A percentile compares a stretch with the other conserved stretches of the same genome.
Conservation (phyloP, 2,888 invertebrate genomes). For the Eupeodes luniger region DNA sequence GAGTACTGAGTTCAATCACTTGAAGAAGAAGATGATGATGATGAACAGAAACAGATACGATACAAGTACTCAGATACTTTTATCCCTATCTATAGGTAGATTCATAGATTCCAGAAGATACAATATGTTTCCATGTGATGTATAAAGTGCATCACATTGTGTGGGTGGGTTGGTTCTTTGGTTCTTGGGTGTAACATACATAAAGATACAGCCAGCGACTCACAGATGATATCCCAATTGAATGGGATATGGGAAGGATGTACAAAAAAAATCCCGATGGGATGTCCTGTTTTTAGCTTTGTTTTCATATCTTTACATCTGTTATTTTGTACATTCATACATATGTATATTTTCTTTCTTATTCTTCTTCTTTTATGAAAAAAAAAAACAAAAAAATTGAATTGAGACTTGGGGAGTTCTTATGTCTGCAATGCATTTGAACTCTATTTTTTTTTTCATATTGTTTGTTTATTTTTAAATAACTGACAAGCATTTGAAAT, state of each 20-base stretch:
- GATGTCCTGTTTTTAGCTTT: constrained; percentile 38
- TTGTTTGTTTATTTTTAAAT: neutral
- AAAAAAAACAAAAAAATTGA: neutral
- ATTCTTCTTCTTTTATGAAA: neutral
- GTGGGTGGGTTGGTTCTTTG: neutral
- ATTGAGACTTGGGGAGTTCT: neutral
- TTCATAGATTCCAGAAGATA: neutral
- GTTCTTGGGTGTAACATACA: neutral
- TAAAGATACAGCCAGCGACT: neutral
- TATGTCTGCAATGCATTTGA: neutral
- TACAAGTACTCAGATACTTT: no score
- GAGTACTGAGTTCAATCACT: constrained; percentile 30
- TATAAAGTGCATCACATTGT: constrained; percentile 23
- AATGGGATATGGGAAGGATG: neutral
- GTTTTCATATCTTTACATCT: constrained; percentile 25
- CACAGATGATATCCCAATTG: neutral
- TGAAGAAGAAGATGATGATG: constrained; percentile 2
- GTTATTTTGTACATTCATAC: neutral
- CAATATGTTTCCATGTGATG: constrained; percentile 9
- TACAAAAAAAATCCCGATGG: constrained; percentile 14
- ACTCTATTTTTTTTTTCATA: neutral
- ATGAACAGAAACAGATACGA: constrained; percentile 10
- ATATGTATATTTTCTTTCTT: neutral
- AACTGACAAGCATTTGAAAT: constrained; percentile 17
- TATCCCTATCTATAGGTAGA: neutral